Evolutionary conservation across 2,797 vertebrate genomes (phyloP).

Genomic region (Arrhamphus sclerolepis): DNA sequence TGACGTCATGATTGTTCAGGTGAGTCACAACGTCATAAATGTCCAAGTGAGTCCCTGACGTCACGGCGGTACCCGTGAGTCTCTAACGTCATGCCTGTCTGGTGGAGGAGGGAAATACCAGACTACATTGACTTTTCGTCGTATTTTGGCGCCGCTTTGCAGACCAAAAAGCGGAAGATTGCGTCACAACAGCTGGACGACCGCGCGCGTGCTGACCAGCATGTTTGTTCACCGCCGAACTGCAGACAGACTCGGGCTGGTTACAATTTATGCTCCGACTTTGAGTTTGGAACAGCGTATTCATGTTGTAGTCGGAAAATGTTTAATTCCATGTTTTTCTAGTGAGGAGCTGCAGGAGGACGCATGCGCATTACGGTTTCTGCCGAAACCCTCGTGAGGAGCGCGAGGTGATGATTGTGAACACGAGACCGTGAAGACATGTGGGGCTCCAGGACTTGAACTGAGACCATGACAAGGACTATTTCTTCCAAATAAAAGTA

Average conservation of each 20-base stretch:
- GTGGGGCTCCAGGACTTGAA: no score
- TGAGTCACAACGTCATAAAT: no score
- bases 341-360: not conserved
- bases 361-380: no score
- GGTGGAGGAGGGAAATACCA: no score
- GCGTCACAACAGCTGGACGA: not conserved
- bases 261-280: fast-evolving
- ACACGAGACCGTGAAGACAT: not conserved
- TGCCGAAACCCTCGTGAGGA: not conserved
- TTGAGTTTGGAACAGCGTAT: fast-evolving
- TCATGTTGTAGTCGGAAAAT: fast-evolving
- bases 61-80: conserved; percentile 40
- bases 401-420: not conserved
- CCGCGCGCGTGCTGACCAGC: fast-evolving
- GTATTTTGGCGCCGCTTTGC: not conserved
- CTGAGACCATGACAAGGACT: no score
- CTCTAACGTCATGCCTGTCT: not conserved
- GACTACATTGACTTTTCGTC: not conserved
- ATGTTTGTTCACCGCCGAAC: fast-evolving
- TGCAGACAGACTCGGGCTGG: fast-evolving
- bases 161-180: fast-evolving
- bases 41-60: not conserved
- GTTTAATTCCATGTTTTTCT: not conserved
- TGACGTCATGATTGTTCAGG: not conserved
- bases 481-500: no score